These are phyloP conservation scores for Malurus cyaneus DNA, from an alignment of 2,113 vertebrate genomes.

Conservation along the genomic window DNA sequence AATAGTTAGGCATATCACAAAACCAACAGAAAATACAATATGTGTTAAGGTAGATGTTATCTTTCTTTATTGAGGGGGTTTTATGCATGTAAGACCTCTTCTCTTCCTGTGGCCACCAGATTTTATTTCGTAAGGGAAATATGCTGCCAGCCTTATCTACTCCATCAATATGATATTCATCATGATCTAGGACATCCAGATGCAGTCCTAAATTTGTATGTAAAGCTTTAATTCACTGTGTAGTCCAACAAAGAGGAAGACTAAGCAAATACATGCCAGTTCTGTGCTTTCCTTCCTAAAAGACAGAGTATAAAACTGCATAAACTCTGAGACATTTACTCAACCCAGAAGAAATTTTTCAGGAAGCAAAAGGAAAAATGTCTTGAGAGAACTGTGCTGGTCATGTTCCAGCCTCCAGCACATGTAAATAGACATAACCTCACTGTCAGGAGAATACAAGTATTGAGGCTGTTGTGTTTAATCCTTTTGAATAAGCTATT, in stretches of 20 bases:
- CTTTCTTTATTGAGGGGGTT: not conserved
- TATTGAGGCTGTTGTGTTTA: conserved; percentile 19
- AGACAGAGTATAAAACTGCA: not conserved
- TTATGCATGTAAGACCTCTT: not conserved
- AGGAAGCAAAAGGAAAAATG: not conserved
- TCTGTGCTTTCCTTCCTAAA: not conserved
- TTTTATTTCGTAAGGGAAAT: not conserved
- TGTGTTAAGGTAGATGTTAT: not conserved
- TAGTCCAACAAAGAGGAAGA: not conserved
- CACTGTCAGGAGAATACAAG: conserved; percentile 15
- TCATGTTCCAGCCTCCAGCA: not conserved
- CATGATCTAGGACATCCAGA: not conserved
- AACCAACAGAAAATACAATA: not conserved
- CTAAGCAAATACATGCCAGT: not conserved
- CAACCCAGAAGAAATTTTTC: not conserved
- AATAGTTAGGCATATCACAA: not conserved
- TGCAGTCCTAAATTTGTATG: not conserved
- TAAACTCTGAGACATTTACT: not conserved
- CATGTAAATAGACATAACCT: conserved; percentile 42
- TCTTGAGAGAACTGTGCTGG: not conserved
- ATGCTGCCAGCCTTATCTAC: not conserved
- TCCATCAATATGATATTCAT: not conserved
- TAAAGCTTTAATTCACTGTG: not conserved
- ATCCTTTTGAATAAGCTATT: conserved; percentile 49
- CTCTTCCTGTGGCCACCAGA: not conserved